Percentiles rank a stretch among this genome's conserved stretches.
phyloP scores from a whole-genome alignment of 2,113 vertebrate genomes.

The Nothoprocta pentlandii region DNA sequence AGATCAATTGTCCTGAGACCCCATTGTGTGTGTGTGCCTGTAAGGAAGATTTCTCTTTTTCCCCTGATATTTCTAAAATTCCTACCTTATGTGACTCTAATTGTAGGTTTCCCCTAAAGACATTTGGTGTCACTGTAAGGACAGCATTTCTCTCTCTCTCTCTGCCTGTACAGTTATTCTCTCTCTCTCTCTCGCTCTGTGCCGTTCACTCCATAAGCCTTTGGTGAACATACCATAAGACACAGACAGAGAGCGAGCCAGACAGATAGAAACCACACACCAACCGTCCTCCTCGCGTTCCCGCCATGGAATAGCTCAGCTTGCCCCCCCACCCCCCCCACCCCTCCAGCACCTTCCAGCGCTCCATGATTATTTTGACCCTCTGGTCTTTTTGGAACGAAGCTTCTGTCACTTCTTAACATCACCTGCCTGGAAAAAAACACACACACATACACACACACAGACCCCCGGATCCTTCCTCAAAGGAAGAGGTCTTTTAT shows the following conservation, averaged over 20 bases:
- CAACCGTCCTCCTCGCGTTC: slow-evolving; percentile 35
- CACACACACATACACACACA: background rate
- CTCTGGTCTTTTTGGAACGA: slow-evolving; percentile 36
- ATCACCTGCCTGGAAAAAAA: background rate
- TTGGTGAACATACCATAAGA: slow-evolving; percentile 54
- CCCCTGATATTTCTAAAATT: background rate
- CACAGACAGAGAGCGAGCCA: background rate
- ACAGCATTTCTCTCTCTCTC: slow-evolving; percentile 48
- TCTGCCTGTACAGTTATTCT: slow-evolving; percentile 44
- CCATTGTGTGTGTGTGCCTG: background rate
- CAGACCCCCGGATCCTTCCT: background rate
- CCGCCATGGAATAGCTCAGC: slow-evolving; percentile 51
- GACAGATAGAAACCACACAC: slow-evolving; percentile 35
- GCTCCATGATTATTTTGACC: slow-evolving; percentile 16
- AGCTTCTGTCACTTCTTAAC: slow-evolving; percentile 47
- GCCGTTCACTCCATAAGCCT: background rate
- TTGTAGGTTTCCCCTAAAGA: slow-evolving; percentile 75
- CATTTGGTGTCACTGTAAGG: slow-evolving; percentile 84
- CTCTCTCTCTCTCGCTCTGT: slow-evolving; percentile 21
- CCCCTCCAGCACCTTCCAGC: slow-evolving; percentile 10
- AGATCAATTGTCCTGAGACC: background rate
- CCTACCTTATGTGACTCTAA: slow-evolving; percentile 4
- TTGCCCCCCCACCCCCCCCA: slow-evolving; percentile 55
- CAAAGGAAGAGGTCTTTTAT: background rate
- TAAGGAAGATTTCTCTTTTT: background rate